Base-by-base conservation (phyloP, 1,140 invertebrate species). In the Muscidifurax raptorellus region DNA sequence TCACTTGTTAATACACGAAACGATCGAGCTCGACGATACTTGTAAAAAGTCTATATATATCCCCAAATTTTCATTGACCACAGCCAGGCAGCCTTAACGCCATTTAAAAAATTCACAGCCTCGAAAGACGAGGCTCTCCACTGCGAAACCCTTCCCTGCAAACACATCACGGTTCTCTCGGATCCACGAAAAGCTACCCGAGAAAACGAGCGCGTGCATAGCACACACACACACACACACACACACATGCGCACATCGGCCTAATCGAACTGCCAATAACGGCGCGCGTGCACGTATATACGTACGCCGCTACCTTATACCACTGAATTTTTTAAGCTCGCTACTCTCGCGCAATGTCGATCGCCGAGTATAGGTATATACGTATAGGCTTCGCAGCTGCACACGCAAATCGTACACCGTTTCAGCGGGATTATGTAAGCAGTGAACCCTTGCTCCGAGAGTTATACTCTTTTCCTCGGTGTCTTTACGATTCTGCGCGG, bases 211-310 rank as follows among this genome's bases (percentile, higher is more conserved):
- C 28, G 36, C 5, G 36, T 22, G 15, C 13, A 52, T 22, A 18
- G 15, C 47, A 12, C 18, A 52, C 13, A 52, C 47, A 22, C 18
- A 52, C 47, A 52, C 47, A 22, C 47, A 2, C 12, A 6, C 44
- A 22, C 18, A 52, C 47, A 52, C 47, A 22, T 13, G 0, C 12
- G 2, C 44, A 6, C 32, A 7, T 40, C 36, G 13, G 64, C 79
- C 80, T 85, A 85, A 85, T 85, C 80, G 84, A 85, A 79, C 80
- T 78, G 80, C 66, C 84, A 82, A 82, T 85, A 85, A 85, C 25
- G 30, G 36, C 66, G 13, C 59, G 44, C 67, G 10, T 66, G 22
- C 32, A 44, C 52, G 10, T 75, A 72, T 80, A 7, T 28, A 80
- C 32, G 52, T 74, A 25, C 40, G 27, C 64, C 1, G 36, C 28